These are phyloP conservation scores for Lottia gigantea DNA, from an alignment of 2,888 invertebrate genomes.

Conservation along the genomic window DNA sequence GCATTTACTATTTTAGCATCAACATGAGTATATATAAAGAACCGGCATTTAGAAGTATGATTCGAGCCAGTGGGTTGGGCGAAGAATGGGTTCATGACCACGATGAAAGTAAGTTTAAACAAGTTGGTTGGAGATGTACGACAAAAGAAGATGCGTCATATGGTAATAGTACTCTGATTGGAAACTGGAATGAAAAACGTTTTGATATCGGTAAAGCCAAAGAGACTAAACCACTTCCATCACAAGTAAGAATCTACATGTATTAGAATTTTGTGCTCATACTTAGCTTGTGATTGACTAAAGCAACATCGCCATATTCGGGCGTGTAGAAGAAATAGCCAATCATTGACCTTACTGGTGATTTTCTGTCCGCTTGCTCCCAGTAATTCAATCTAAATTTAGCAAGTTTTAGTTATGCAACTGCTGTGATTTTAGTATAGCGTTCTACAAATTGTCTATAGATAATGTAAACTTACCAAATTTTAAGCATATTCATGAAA, in stretches of 20 bases:
- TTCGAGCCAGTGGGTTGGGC: slow-evolving; percentile 54
- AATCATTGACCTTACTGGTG: too few species aligned
- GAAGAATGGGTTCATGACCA: slow-evolving; percentile 60
- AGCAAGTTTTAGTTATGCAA: too few species aligned
- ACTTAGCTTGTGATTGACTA: too few species aligned
- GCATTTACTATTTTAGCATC: background rate
- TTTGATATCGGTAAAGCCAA: slow-evolving; percentile 54
- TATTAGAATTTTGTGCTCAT: too few species aligned
- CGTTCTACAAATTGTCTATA: too few species aligned
- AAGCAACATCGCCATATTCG: too few species aligned
- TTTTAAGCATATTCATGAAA: too few species aligned
- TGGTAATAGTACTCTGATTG: slow-evolving; percentile 52
- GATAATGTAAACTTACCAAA: too few species aligned
- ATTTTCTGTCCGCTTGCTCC: too few species aligned
- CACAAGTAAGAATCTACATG: slow-evolving; percentile 52
- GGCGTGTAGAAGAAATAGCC: too few species aligned
- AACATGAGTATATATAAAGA: background rate
- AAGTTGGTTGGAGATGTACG: slow-evolving; percentile 63
- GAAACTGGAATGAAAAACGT: slow-evolving; percentile 64
- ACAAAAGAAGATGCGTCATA: slow-evolving; percentile 57
- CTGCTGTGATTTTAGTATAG: too few species aligned
- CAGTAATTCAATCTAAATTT: too few species aligned
- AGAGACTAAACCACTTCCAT: slow-evolving; percentile 57
- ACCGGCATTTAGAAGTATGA: slow-evolving; percentile 54
- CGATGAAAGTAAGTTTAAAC: slow-evolving; percentile 52